phyloP scores from a whole-genome alignment of 2,888 invertebrate genomes.

The Agriopis aurantiaria region DNA sequence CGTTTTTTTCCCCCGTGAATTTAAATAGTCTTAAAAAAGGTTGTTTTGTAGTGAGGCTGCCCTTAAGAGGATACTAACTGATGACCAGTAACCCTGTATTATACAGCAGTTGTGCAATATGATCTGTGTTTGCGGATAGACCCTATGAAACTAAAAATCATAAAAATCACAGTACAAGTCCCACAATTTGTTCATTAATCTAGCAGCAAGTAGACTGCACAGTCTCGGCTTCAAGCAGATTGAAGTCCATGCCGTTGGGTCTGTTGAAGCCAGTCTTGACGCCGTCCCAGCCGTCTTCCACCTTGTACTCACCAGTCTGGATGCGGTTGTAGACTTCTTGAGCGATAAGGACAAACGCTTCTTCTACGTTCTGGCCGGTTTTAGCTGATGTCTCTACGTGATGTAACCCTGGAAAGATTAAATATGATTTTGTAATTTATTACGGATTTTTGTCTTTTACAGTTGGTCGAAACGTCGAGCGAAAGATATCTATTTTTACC shows the following conservation, averaged over 20 bases:
- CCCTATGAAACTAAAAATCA: not conserved
- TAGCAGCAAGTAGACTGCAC: slow-evolving; percentile 96
- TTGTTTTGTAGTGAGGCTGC: too few relatives aligned
- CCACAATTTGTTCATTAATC: slow-evolving; percentile 33
- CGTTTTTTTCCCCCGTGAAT: too few relatives aligned
- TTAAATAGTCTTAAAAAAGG: too few relatives aligned
- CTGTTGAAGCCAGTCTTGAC: slow-evolving; percentile 96
- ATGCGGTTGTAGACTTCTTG: slow-evolving; percentile 96
- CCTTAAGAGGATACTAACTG: too few relatives aligned
- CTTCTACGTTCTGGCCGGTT: slow-evolving; percentile 96
- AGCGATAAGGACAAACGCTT: slow-evolving; percentile 95
- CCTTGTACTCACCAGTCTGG: slow-evolving; percentile 96
- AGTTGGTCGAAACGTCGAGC: too few relatives aligned
- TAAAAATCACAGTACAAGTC: slow-evolving; percentile 19
- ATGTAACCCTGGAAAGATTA: slow-evolving; percentile 87
- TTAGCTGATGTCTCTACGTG: slow-evolving; percentile 99
- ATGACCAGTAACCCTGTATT: too few relatives aligned
- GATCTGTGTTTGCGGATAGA: not conserved
- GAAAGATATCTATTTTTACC: too few relatives aligned
- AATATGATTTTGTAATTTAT: not conserved
- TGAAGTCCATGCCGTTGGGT: slow-evolving; percentile 93
- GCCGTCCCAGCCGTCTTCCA: slow-evolving; percentile 98
- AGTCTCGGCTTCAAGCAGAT: slow-evolving; percentile 95
- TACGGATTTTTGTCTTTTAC: too few relatives aligned
- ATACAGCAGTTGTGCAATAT: too few relatives aligned